Evolutionary conservation across 1,140 invertebrate genomes (phyloP).

Genomic region (Brachionus rotundiformis): DNA sequence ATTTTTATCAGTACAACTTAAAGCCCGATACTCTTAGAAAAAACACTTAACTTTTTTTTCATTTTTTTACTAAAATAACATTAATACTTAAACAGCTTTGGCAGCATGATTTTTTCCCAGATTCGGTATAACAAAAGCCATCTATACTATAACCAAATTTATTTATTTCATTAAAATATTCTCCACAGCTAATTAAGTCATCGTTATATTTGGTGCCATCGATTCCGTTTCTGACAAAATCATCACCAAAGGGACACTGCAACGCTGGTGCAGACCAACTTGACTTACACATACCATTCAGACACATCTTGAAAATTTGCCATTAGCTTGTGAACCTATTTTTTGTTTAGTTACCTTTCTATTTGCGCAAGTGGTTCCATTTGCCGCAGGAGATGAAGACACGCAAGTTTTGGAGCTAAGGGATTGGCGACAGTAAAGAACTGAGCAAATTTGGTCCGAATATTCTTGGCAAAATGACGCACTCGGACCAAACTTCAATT

Average conservation of each 20-base stretch:
- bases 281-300: background rate
- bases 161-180: background rate
- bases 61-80: too few species aligned
- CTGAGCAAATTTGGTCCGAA: background rate
- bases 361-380: background rate
- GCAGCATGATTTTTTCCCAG: background rate
- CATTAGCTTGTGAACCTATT: too few species aligned
- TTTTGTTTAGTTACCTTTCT: background rate
- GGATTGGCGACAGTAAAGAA: background rate
- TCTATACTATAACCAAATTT: background rate
- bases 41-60: background rate
- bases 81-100: conserved; percentile 14
- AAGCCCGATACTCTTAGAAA: background rate
- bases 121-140: conserved; percentile 5
- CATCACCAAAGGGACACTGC: conserved; percentile 11
- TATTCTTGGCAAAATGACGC: background rate
- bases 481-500: background rate
- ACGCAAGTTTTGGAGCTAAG: background rate
- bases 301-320: background rate
- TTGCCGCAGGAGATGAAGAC: background rate
- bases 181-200: background rate
- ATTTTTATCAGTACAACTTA: background rate
- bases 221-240: background rate
- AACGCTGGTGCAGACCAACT: background rate
- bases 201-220: background rate